Base-by-base conservation (phyloP, 2,888 invertebrate species). In the Hydropsyche betteni region DNA sequence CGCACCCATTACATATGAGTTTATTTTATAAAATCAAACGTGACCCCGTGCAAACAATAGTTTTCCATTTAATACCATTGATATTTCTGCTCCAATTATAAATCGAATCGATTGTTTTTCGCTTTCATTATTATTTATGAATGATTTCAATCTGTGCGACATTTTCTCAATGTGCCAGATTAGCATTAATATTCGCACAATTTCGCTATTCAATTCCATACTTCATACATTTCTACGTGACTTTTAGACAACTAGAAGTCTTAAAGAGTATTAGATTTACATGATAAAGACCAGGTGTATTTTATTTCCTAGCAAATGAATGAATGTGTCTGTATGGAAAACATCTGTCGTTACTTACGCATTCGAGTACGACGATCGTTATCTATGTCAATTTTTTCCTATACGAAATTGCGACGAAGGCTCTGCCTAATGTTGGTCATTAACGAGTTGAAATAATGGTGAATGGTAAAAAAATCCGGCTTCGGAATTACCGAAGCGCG, bases 231-330 rank as follows among this genome's bases (percentile, higher is more conserved):
- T 64, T 64, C 64, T 51, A 75, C 75, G 75, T 75, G 75, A 75
- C 75, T 69, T 36, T 24, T 58, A 33, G 33, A 51, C 38, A 50
- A 2, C 34, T 58, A 69, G 52, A 36, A 44, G 16, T 36, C 69
- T 75, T 58, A 75, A 58, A 64, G 5, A 53, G 72, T 16, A 44
- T 72, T 34, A 72, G 5, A 75, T 75, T 38, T 69, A 58, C 75
- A 75, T 75, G 44, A 75, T 75, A 69, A 69, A 68, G 53, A 44
- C 75, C 69, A 75, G 74, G 74, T 74, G 74, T 24, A 50, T 44
- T 58, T 70, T 50, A 14, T 14, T 14, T 16, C 12, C 38, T 33
- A 36, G 50, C 58, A 6, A 24, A 34, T 24, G 14, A 24, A 14
- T 55, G 64, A 12, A 64, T 16, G n/a, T 12, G 34, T 33, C 33